These are phyloP conservation scores for Myoxocephalus aenaeus DNA, from an alignment of 2,797 vertebrate species.

Conservation along the genomic window DNA sequence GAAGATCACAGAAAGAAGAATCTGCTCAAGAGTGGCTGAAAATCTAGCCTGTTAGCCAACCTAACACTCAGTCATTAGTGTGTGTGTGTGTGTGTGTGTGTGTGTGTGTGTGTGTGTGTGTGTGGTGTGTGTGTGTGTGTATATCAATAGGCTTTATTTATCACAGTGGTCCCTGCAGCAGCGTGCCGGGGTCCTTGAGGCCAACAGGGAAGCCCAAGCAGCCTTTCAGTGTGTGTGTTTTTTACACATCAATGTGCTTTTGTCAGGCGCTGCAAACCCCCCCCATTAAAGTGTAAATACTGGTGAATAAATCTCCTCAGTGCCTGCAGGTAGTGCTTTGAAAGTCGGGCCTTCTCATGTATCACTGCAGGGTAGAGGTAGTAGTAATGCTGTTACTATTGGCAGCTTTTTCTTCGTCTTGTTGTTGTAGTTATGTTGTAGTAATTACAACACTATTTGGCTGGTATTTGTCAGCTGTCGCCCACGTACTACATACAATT, in stretches of 20 bases:
- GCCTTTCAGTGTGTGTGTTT: neutral
- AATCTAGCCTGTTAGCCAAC: neutral
- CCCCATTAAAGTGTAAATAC: slow-evolving; percentile 16
- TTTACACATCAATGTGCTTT: slow-evolving; percentile 52
- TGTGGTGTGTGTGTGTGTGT: too few relatives aligned
- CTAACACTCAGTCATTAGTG: neutral
- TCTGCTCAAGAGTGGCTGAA: neutral
- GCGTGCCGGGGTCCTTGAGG: neutral
- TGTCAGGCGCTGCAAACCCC: slow-evolving; percentile 2
- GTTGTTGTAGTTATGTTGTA: too few relatives aligned
- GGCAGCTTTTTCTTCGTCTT: too few relatives aligned
- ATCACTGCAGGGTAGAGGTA: neutral
- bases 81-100: neutral
- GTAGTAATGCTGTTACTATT: neutral
- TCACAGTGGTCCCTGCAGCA: slow-evolving; percentile 6
- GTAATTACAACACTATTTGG: neutral
- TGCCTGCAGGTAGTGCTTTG: slow-evolving; percentile 22
- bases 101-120: too few relatives aligned
- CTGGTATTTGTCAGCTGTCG: neutral
- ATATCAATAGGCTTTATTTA: slow-evolving; percentile 1
- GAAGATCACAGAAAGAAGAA: neutral
- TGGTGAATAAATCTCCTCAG: slow-evolving; percentile 4
- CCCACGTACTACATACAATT: neutral
- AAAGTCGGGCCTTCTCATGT: neutral
- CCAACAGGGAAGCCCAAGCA: slow-evolving; percentile 12